phyloP scores from a whole-genome alignment of 2,113 vertebrate species.

The Egretta garzetta region DNA sequence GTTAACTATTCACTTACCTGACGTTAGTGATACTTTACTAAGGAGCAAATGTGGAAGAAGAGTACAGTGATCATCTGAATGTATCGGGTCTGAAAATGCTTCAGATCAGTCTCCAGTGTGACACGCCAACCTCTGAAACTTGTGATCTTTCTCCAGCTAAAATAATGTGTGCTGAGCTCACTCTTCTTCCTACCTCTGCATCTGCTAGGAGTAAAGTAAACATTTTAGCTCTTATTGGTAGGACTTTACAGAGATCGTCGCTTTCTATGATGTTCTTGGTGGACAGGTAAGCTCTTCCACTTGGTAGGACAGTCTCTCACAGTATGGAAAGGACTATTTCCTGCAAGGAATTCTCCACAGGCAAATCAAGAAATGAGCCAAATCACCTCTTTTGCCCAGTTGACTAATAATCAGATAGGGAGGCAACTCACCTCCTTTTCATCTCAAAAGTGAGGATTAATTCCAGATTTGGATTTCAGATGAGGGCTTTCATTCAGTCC shows the following conservation, averaged over 20 bases:
- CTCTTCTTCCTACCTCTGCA: background rate
- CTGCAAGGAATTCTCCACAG: background rate
- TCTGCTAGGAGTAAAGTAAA: background rate
- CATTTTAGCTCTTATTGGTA: background rate
- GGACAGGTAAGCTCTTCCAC: background rate
- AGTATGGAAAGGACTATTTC: background rate
- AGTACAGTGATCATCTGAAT: background rate
- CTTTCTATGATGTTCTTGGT: background rate
- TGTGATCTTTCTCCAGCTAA: background rate
- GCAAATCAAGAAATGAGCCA: background rate
- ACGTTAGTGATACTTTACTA: background rate
- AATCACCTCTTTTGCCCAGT: background rate
- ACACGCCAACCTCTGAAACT: background rate
- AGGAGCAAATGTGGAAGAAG: background rate
- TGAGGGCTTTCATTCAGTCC: background rate
- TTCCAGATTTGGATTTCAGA: slow-evolving; percentile 14
- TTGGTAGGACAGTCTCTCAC: background rate
- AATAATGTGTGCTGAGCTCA: background rate
- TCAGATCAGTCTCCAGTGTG: background rate
- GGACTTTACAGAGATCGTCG: background rate
- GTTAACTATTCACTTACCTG: background rate
- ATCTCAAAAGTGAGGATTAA: background rate
- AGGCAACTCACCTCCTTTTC: background rate
- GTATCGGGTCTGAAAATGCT: background rate
- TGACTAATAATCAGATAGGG: background rate